Base-by-base conservation (phyloP, 2,888 invertebrate genomes). In the Morpho helenor region DNA sequence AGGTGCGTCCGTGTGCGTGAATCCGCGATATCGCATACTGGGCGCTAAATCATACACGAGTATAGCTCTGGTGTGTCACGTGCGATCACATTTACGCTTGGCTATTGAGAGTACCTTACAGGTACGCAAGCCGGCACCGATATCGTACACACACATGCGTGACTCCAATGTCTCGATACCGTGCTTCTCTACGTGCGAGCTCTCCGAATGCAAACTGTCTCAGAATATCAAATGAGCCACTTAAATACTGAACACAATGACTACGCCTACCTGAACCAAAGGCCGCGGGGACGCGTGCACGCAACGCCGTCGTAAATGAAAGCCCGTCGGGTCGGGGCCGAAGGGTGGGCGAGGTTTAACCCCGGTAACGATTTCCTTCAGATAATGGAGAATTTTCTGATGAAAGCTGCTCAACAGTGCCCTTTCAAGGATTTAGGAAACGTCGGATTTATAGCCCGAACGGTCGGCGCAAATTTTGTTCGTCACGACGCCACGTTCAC, bases 151-250 rank as follows among this genome's bases (percentile, higher is more conserved):
- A 60, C 67, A 57, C 56, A 74, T 65, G 63, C 70, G 73, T 78
- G 78, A 74, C 76, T 79, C 60, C 76, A 75, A 80, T 79, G 76
- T 76, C 72, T 79, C 81, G 79, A 83, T 82, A 77, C 77, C 73
- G 65, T 68, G 71, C 69, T 68, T 76, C 73, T 75, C 79, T 77
- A 83, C 84, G 80, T 84, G 82, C 83, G 75, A 76, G 84, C 80
- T 84, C 82, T 84, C 80, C 79, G 76, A 88, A 87, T 85, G 82
- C 82, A 87, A 87, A 88, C 88, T 86, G 85, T 88, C 87, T 86
- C 80, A 78, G 88, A 90, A 90, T 89, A 87, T 89, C 84, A 87
- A 89, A 90, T 88, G 85, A 89, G 84, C 87, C 83, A 88, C 87
- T 90, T 89, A 89, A 88, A 89, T 87, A 87, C 82, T 76, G 82